These are phyloP conservation scores for Cettia cetti DNA, from an alignment of 2,113 vertebrate species.

Conservation along the genomic window DNA sequence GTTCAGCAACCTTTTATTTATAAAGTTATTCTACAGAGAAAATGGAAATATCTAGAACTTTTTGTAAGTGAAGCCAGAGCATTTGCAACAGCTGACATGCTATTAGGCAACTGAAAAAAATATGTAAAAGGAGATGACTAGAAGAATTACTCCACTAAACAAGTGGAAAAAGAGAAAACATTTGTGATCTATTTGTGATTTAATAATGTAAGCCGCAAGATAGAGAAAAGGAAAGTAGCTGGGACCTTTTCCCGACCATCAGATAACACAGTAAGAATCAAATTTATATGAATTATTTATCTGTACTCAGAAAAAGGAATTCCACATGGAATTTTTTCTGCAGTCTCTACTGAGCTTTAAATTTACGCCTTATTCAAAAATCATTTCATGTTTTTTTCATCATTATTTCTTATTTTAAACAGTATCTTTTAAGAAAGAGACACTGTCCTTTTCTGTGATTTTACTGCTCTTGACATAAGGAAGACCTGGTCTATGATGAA, in stretches of 20 bases:
- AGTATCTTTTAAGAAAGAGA: not conserved
- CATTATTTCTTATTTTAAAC: not conserved
- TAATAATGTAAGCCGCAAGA: not conserved
- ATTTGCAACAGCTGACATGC: conserved; percentile 31
- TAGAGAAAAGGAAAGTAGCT: not conserved
- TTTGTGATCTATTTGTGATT: not conserved
- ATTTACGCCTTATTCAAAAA: not conserved
- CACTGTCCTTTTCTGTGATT: not conserved
- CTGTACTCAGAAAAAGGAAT: not conserved
- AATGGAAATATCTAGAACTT: not conserved
- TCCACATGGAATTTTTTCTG: not conserved
- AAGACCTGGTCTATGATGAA: not conserved
- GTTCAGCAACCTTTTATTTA: conserved; percentile 28
- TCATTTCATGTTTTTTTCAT: not conserved
- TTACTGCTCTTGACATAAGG: not conserved
- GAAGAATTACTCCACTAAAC: not conserved
- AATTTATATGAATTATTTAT: not conserved
- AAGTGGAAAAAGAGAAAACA: not conserved
- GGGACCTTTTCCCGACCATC: not conserved
- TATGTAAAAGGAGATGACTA: not conserved
- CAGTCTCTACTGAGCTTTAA: not conserved
- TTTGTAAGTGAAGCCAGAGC: not conserved
- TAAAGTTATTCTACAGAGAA: not conserved
- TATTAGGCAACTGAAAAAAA: not conserved
- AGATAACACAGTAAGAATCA: not conserved